Base-by-base conservation (phyloP, 1,140 invertebrate species). In the Drosophila azteca region DNA sequence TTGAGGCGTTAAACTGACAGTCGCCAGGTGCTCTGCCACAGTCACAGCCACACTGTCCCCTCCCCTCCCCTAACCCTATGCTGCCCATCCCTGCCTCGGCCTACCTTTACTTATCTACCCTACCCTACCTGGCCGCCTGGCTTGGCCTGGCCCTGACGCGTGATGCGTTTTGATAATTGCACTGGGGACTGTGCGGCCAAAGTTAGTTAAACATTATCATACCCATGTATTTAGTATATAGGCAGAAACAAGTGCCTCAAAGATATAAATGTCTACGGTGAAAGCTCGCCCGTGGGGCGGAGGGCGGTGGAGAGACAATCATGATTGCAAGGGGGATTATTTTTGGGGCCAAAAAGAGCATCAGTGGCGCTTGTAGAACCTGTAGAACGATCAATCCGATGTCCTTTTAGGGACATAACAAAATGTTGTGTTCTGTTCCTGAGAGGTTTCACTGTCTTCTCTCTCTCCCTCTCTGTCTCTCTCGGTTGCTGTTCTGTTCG, bases 1-100 rank as follows among this genome's bases (percentile, higher is more conserved):
- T 60, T 70, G 82, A 85, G 74, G 77, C 82, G 75, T 85, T 75
- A 81, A 81, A 69, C 82, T 63, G 74, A 50, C 82, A 58, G 60
- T 60, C 55, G 57, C 26, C 62, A 43, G 20, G 15, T 7, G 26
- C 46, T 24, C 55, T 55, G 31, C 31, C 31, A 8, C 31, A 9
- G 8, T 8, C 29, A 2, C 6, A 5, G 24, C 4, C 4, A 29
- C 45, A n/a, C n/a, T 63, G 52, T 51, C 41, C 24, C 24, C 22
- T 24, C 22, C 22, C 22, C 22, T 4, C 22, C 22, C 22, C 22
- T 4, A 4, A 3, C 22, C 22, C 22, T 24, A 2, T n/a, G 15
- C 31, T 17, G 26, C 22, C 51, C 13, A 44, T 24, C 15, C 29
- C 49, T n/a, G 13, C 9, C 24, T 39, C 45, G 17, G 39, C 43